phyloP scores from a whole-genome alignment of 2,888 invertebrate genomes.

The Ectemnius cavifrons region DNA sequence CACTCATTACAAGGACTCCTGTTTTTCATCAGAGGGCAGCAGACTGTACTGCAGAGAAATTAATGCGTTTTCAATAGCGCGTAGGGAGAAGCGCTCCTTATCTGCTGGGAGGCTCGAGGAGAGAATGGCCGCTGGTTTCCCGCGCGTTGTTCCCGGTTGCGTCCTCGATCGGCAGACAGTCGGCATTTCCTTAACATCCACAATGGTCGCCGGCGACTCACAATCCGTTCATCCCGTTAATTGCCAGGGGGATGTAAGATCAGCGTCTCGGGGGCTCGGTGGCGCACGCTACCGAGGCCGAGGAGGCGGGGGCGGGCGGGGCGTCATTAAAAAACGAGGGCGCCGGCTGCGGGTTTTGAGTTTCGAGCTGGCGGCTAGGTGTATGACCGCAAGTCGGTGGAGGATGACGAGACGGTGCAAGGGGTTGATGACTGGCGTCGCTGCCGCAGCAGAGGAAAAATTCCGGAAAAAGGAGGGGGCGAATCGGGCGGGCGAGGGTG shows the following conservation, averaged over 20 bases:
- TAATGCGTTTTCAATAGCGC: no score
- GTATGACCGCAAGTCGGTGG: constrained; percentile 51
- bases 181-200: no score
- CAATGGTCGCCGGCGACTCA: constrained; percentile 12
- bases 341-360: constrained; percentile 54
- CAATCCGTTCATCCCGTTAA: constrained; percentile 50
- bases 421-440: constrained; percentile 59
- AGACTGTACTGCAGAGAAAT: no score
- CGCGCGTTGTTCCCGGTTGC: no score
- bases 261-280: constrained; percentile 27
- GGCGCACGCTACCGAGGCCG: background rate
- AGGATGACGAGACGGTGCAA: constrained; percentile 23
- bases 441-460: constrained; percentile 61
- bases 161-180: no score
- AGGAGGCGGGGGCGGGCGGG: constrained; percentile 6
- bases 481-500: constrained; percentile 45
- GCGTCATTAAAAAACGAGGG: constrained; percentile 57
- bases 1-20: no score
- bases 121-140: no score
- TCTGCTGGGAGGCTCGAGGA: no score
- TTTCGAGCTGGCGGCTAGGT: constrained; percentile 57
- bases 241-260: constrained; percentile 45
- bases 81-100: no score
- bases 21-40: no score
- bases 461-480: constrained; percentile 55